A percentile compares a stretch with the other conserved stretches of the same genome.
These are phyloP conservation scores for Crotophaga sulcirostris DNA, from an alignment of 2,113 vertebrate genomes.

Conservation along the genomic window DNA sequence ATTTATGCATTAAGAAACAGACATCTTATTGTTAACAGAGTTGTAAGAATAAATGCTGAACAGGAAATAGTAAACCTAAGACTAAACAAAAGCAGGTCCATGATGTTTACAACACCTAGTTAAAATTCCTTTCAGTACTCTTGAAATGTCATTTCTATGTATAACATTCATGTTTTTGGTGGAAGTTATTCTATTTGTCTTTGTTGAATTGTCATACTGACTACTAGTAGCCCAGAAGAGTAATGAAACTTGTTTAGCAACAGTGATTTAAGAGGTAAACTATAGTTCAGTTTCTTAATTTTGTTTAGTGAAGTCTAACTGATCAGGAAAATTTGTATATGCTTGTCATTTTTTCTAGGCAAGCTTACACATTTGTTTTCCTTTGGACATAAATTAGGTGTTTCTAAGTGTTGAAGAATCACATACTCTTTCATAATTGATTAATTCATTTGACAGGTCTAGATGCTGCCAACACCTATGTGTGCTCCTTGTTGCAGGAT, in stretches of 20 bases:
- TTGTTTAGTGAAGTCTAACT: background rate
- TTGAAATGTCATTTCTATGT: too few species aligned
- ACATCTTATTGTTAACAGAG: too few species aligned
- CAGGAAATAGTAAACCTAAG: too few species aligned
- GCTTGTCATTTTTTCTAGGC: background rate
- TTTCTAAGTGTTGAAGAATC: background rate
- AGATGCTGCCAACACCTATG: background rate
- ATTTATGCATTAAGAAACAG: too few species aligned
- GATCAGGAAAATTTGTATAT: background rate
- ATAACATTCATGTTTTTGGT: too few species aligned
- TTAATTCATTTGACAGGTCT: background rate
- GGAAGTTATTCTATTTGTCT: too few species aligned
- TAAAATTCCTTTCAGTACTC: too few species aligned
- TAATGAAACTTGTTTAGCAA: background rate
- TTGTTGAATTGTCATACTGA: background rate
- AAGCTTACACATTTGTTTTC: background rate
- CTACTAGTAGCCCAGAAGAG: background rate
- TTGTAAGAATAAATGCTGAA: too few species aligned
- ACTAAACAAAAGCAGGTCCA: too few species aligned
- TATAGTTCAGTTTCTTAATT: constrained; percentile 10
- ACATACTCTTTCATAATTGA: background rate
- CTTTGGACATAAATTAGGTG: background rate
- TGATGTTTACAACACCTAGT: too few species aligned
- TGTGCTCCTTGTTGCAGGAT: background rate
- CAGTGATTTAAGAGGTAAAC: background rate